phyloP scores from a whole-genome alignment of 2,113 vertebrate genomes.

The Phoenicopterus ruber region DNA sequence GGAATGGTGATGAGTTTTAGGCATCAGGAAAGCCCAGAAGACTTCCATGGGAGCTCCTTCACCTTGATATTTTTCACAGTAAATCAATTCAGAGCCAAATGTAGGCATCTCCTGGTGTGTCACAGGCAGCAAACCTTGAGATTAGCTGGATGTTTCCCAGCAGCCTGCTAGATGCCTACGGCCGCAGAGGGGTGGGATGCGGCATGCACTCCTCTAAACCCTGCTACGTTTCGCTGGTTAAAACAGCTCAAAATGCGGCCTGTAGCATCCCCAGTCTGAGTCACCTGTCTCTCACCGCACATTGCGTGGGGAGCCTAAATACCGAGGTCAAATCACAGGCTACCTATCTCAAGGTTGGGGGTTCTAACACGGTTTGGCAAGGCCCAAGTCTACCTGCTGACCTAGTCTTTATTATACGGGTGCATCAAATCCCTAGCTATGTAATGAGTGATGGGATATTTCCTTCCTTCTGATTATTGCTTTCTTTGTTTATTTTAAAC shows the following conservation, averaged over 20 bases:
- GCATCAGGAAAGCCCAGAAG: neutral
- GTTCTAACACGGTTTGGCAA: neutral
- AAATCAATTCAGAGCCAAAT: neutral
- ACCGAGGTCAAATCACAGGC: neutral
- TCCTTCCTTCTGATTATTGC: neutral
- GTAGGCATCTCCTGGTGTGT: neutral
- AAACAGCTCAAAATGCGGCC: neutral
- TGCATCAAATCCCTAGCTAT: neutral
- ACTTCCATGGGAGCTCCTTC: neutral
- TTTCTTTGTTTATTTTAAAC: neutral
- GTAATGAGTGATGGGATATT: neutral
- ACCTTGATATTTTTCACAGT: neutral
- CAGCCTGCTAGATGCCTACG: neutral
- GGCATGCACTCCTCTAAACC: accelerated
- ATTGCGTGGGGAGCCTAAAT: neutral
- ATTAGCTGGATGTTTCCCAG: neutral
- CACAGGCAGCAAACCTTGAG: neutral
- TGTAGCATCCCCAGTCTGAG: neutral
- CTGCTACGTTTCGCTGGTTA: neutral
- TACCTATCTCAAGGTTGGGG: neutral
- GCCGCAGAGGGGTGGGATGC: neutral
- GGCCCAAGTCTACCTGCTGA: neutral
- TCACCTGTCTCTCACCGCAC: neutral
- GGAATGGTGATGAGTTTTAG: neutral
- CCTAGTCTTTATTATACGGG: neutral